These are phyloP conservation scores for Ostrea edulis DNA, from an alignment of 1,140 invertebrate genomes.

Conservation along the genomic window DNA sequence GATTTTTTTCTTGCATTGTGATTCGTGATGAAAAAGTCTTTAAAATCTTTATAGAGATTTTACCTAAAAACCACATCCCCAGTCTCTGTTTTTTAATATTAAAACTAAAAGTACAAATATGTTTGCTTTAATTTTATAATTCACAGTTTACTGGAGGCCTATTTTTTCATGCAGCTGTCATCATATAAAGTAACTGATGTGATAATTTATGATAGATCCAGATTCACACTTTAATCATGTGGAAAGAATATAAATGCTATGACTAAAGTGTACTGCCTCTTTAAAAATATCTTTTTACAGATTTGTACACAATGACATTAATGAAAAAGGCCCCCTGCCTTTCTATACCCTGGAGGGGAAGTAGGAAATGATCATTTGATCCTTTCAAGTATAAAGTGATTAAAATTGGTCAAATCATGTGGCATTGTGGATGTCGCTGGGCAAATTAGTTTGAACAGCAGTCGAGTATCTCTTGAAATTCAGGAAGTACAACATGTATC, in stretches of 20 bases:
- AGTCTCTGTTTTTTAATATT: neutral
- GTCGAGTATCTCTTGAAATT: slow-evolving; percentile 15
- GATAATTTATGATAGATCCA: slow-evolving; percentile 16
- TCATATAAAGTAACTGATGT: slow-evolving; percentile 26
- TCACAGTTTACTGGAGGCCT: neutral
- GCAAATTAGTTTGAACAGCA: slow-evolving; percentile 29
- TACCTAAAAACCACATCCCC: too few relatives aligned
- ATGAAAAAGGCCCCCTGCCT: neutral
- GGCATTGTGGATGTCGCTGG: neutral
- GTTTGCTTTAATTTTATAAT: neutral
- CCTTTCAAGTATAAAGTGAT: slow-evolving; percentile 30
- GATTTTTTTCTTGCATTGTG: too few relatives aligned
- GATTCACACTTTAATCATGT: neutral
- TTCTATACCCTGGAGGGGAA: neutral
- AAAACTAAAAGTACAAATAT: neutral
- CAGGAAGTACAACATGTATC: neutral
- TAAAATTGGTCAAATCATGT: neutral
- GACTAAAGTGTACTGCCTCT: neutral
- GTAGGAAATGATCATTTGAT: slow-evolving; percentile 22
- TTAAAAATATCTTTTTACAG: slow-evolving; percentile 12
- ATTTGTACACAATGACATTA: neutral
- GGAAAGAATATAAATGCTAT: neutral
- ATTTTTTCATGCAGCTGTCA: neutral
- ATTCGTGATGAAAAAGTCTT: too few relatives aligned
- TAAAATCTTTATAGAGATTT: too few relatives aligned